phyloP scores from a whole-genome alignment of 1,140 invertebrate species.

The Drosophila equinoxialis region DNA sequence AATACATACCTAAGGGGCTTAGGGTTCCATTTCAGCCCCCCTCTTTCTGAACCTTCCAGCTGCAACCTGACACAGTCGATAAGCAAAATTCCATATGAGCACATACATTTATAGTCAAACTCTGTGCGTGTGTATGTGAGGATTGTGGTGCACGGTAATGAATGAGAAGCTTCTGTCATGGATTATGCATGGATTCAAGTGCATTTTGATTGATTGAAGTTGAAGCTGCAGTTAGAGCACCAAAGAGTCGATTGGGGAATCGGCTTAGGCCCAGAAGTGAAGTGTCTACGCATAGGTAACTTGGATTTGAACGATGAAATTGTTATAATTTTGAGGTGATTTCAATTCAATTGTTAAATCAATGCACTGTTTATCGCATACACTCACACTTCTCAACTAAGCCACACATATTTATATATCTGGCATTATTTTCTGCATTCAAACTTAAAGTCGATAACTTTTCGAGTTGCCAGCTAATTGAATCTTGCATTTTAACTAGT shows the following conservation, averaged over 20 bases:
- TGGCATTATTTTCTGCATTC: too few species aligned
- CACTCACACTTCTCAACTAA: too few species aligned
- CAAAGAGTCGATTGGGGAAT: constrained; percentile 7
- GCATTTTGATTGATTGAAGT: constrained; percentile 60
- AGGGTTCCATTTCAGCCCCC: background rate
- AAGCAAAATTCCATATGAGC: too few species aligned
- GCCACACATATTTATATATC: too few species aligned
- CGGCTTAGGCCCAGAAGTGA: background rate
- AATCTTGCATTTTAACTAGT: too few species aligned
- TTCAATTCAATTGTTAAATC: background rate
- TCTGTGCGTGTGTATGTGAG: background rate
- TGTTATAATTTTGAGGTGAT: background rate
- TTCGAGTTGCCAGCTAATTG: too few species aligned
- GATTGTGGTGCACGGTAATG: constrained; percentile 3
- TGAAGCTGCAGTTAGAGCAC: constrained; percentile 24
- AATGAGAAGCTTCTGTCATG: constrained; percentile 11
- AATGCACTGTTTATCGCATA: too few species aligned
- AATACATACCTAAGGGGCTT: constrained; percentile 25
- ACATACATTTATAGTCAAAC: background rate
- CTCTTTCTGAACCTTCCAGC: background rate
- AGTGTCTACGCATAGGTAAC: background rate
- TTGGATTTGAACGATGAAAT: background rate
- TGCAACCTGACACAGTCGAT: background rate
- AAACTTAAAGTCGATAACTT: too few species aligned
- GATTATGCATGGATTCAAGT: constrained; percentile 49